A percentile compares a stretch with the other conserved stretches of the same genome.
Conservation (phyloP, 2,888 invertebrate species). For the Dicranocentrus wangi region DNA sequence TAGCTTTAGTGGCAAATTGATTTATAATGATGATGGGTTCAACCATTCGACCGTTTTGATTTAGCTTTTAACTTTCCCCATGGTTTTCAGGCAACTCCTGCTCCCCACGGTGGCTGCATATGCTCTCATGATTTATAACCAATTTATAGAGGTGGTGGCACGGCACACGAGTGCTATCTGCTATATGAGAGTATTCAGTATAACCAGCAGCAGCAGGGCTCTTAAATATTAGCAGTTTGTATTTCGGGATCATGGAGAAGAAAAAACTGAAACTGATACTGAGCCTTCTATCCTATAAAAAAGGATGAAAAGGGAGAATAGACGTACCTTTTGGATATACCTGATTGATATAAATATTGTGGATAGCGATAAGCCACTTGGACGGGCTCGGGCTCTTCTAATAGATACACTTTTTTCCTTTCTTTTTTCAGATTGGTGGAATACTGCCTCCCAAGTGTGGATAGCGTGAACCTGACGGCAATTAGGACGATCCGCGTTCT, state of each 20-base stretch:
- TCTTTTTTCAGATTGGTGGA: conserved; percentile 82
- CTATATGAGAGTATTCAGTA: too few relatives aligned
- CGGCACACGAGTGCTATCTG: too few relatives aligned
- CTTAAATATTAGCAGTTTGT: too few relatives aligned
- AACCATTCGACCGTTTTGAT: conserved; percentile 56
- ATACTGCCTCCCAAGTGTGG: conserved; percentile 90
- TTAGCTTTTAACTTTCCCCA: conserved; percentile 50
- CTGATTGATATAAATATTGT: too few relatives aligned
- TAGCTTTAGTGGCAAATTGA: conserved; percentile 63
- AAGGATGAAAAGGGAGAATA: too few relatives aligned
- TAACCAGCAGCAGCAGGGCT: too few relatives aligned
- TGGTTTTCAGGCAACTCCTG: neutral
- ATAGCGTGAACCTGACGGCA: conserved; percentile 98
- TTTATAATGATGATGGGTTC: conserved; percentile 67
- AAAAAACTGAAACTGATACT: too few relatives aligned
- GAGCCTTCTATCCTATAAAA: too few relatives aligned
- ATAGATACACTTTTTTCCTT: neutral
- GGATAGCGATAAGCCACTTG: neutral
- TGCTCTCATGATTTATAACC: conserved; percentile 23
- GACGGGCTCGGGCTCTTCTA: neutral
- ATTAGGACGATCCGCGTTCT: conserved; percentile 98
- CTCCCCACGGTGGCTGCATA: neutral
- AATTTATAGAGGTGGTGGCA: conserved; percentile 10
- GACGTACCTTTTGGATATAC: too few relatives aligned
- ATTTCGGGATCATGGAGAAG: too few relatives aligned